Evolutionary conservation across 2,797 vertebrate species (phyloP).

Genomic region (Aphelocoma californica): DNA sequence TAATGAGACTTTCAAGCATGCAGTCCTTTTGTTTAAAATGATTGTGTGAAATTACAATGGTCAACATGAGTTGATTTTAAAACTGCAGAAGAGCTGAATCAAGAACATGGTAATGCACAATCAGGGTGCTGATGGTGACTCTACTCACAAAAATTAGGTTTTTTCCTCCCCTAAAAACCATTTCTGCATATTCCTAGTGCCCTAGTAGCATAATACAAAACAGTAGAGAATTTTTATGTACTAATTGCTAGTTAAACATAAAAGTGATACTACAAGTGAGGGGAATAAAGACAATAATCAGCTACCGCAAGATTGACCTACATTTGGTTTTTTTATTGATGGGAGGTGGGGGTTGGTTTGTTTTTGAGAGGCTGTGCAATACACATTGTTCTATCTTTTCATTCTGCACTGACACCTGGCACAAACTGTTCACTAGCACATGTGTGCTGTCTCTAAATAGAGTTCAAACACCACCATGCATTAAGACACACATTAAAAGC

Average conservation of each 20-base stretch:
- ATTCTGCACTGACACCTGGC: background rate
- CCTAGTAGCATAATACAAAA: background rate
- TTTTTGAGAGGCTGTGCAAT: background rate
- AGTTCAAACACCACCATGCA: background rate
- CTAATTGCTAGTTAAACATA: background rate
- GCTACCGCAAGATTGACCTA: background rate
- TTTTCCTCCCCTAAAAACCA: background rate
- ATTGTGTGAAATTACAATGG: background rate
- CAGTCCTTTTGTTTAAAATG: background rate
- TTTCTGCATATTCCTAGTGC: background rate
- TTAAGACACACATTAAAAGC: background rate
- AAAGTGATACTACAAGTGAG: background rate
- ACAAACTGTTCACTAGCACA: background rate
- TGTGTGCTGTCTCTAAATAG: fast-evolving
- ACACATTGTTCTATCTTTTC: background rate
- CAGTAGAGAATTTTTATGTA: background rate
- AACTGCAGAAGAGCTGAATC: background rate
- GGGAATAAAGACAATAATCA: background rate
- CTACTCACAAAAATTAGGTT: background rate
- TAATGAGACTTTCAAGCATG: background rate
- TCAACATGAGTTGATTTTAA: background rate
- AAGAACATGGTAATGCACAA: background rate
- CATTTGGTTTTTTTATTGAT: background rate
- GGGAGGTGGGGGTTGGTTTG: background rate
- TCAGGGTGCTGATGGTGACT: background rate